Conservation (phyloP, 1,140 invertebrate species). For the Ditylenchus dipsaci region DNA sequence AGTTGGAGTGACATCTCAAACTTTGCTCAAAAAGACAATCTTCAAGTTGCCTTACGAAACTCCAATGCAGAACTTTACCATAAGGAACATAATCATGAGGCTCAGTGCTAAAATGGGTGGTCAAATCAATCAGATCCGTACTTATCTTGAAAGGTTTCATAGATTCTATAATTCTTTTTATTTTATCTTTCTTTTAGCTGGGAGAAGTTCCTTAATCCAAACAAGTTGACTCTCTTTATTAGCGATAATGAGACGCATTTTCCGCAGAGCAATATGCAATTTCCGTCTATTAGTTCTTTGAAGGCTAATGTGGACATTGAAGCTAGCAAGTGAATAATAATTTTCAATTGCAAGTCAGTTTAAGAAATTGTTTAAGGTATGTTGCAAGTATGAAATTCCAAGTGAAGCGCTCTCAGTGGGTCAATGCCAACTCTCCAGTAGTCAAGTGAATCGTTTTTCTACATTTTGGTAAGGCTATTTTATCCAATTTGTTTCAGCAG, state of each 20-base stretch:
- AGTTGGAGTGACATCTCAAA: slow-evolving; percentile 9
- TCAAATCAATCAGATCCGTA: slow-evolving; percentile 1
- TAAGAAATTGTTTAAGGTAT: slow-evolving; percentile 12
- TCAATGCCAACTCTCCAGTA: slow-evolving; percentile 18
- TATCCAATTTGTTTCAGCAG: slow-evolving; percentile 13
- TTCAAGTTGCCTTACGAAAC: neutral
- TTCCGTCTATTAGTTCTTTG: slow-evolving; percentile 75
- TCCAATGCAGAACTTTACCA: slow-evolving; percentile 6
- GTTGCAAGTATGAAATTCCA: slow-evolving; percentile 16
- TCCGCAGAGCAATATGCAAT: slow-evolving; percentile 61
- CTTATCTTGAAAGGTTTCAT: neutral
- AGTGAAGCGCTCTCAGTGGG: slow-evolving; percentile 61
- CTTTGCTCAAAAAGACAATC: slow-evolving; percentile 14
- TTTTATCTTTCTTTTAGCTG: slow-evolving; percentile 4
- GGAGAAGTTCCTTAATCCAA: slow-evolving; percentile 22
- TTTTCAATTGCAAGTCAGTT: neutral
- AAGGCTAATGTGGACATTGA: slow-evolving; percentile 35
- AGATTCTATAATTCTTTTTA: neutral
- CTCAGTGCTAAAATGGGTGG: slow-evolving; percentile 23
- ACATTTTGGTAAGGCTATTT: neutral
- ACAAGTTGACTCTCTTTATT: slow-evolving; percentile 67
- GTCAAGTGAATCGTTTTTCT: neutral
- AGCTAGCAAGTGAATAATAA: neutral
- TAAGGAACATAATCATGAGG: slow-evolving; percentile 16
- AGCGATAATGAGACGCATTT: slow-evolving; percentile 68